phyloP scores from a whole-genome alignment of 2,888 invertebrate species.

The Hypomecis punctinalis region DNA sequence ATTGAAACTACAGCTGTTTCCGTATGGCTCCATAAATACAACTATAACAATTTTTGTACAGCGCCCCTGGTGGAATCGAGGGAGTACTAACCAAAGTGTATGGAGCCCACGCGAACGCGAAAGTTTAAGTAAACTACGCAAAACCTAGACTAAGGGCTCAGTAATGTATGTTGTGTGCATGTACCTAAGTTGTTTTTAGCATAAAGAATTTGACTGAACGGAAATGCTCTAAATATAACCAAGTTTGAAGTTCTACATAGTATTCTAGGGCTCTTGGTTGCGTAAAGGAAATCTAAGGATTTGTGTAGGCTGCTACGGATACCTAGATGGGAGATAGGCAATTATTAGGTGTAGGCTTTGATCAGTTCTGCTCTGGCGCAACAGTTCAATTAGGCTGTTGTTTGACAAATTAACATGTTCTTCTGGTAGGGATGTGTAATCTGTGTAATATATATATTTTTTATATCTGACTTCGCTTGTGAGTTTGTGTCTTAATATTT shows the following conservation, averaged over 20 bases:
- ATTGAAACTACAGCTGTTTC: too few relatives aligned
- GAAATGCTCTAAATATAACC: conserved; percentile 27
- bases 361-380: conserved; percentile 11
- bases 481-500: neutral
- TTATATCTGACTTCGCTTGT: neutral
- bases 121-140: too few relatives aligned
- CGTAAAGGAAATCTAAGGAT: conserved; percentile 20
- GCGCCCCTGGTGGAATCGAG: too few relatives aligned
- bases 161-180: conserved; percentile 19
- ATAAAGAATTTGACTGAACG: conserved; percentile 21
- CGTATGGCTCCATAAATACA: too few relatives aligned
- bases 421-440: neutral
- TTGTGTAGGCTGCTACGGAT: conserved; percentile 19
- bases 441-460: too few relatives aligned
- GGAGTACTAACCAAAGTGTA: too few relatives aligned
- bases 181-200: conserved; percentile 5
- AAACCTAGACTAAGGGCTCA: too few relatives aligned
- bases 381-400: conserved; percentile 13
- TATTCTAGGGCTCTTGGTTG: conserved; percentile 13
- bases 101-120: too few relatives aligned
- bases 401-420: conserved; percentile 21
- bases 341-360: conserved; percentile 21
- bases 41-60: too few relatives aligned
- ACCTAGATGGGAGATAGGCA: conserved; percentile 21
- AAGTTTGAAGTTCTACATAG: conserved; percentile 11